Evolutionary conservation across 2,113 vertebrate species (phyloP), one percentile per base, ranked within the genome.

Genomic region (Turnix velox): DNA sequence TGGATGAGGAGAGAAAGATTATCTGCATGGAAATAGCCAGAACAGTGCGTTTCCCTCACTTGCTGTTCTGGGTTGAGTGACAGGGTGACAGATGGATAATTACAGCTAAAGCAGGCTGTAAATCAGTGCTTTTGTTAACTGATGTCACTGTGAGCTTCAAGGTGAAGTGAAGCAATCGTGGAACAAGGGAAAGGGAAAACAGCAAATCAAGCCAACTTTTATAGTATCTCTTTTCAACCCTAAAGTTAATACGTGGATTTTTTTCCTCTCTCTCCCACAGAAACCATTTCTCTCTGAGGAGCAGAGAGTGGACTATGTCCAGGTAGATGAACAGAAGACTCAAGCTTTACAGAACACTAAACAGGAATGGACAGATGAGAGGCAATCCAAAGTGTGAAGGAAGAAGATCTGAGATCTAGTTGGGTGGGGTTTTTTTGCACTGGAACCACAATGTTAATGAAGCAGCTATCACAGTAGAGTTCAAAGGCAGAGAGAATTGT

Each of bases 281-380:
- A 99, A 99, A 94, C 97, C 98, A 43, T 97, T 98, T 68, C 97
- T 99, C 92, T 98, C 98, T 9, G 98, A 99, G 88, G 99, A 99
- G 27, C 97, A 99, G 87, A 97, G 98, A 85, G 99, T 99, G 72
- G 99, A 99, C 96, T 99, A 99, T 6, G 99, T 99, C 72, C 98
- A 98, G 87, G 99, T 99, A 81, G 99, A 99, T 45, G 98, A 99
- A 84, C 98, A 99, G 98, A 99, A 99, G 97, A 99, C 99, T n/a
- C 99, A 99, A 88, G 99, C 99, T 39, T 98, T 99, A 84, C 99
- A 98, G 97, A 99, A 96, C 98, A 99, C 99, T 90, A 99, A 98
- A 92, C 98, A 99, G 96, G 98, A 99, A 97, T 99, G 99, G 99
- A 99, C 98, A 42, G 99, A 99, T 61, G 98, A 98, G 73, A 97